Base-by-base conservation (phyloP, 2,888 invertebrate genomes). In the Drepanosiphum platanoidis region DNA sequence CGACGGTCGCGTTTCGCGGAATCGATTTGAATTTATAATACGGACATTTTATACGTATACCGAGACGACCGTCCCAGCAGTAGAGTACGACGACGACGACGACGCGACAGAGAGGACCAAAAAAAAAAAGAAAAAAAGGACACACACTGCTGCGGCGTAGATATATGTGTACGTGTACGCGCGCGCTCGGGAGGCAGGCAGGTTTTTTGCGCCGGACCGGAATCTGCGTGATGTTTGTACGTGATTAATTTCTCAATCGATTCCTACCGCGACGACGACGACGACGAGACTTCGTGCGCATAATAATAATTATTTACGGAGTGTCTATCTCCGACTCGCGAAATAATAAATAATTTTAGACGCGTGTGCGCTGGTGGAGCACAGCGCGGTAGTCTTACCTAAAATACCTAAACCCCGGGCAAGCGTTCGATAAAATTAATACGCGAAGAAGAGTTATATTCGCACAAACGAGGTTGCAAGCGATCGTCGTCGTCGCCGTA, bases 241-340 rank as follows among this genome's bases (percentile, higher is more conserved):
- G 81, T 81, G 81, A 81, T 81, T 81, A 61, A 81, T 81, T 81
- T 81, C 36, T 70, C 58, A 81, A 81, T 81, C 58, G 34, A 52
- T 58, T 58, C 36, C 30, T 27, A 18, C 52, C n/a, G 52, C 42
- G 15, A 11, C 32, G 18, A 18, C 22, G 18, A 70, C 32, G n/a
- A 66, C 34, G 32, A 7, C 46, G 11, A 9, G 11, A 42, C 42
- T n/a, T n/a, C n/a, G n/a, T 64, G 64, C 64, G 79, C 68, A 4
- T 68, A 68, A 34, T 79, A 78, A 46, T 66, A 46, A 46, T 77
- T 46, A 8, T 66, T 46, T 32, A 32, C 32, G 1, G 15, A n/a
- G 34, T 58, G 52, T 52, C 22, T n/a, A n/a, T n/a, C n/a, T 11
- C 52, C 3, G 52, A 52, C 52, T 18, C 52, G 22, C 18, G 3